Conservation (phyloP, 2,797 vertebrate genomes). For the Megaceryle alcyon region DNA sequence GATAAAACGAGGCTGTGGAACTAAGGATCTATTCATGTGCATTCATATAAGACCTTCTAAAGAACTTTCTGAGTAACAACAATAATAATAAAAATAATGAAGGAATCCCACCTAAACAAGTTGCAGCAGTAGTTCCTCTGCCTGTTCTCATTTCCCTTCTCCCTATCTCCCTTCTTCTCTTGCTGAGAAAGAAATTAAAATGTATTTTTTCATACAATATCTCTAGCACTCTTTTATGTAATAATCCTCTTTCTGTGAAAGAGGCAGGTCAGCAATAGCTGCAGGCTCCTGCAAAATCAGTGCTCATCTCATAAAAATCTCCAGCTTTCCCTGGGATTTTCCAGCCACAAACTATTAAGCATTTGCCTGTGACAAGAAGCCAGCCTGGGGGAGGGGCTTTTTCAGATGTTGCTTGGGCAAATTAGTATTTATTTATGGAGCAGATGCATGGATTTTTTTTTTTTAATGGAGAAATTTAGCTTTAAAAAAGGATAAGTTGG, state of each 20-base stretch:
- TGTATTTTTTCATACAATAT: constrained; percentile 62
- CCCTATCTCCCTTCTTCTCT: constrained; percentile 23
- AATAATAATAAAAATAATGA: constrained; percentile 35
- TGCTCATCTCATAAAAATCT: constrained; percentile 67
- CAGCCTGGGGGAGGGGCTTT: constrained; percentile 27
- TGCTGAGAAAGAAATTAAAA: constrained; percentile 75
- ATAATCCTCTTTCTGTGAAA: constrained; percentile 71
- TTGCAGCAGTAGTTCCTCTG: constrained; percentile 37
- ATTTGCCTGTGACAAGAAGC: constrained; percentile 45
- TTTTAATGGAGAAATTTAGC: constrained; percentile 17
- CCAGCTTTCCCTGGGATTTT: constrained; percentile 70
- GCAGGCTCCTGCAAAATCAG: constrained; percentile 59
- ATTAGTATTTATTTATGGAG: constrained; percentile 30
- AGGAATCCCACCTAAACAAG: background rate
- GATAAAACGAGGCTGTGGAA: background rate
- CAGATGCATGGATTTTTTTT: background rate
- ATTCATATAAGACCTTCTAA: background rate
- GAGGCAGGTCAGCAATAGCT: constrained; percentile 72
- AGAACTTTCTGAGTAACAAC: background rate
- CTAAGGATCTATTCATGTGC: background rate
- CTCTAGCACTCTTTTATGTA: constrained; percentile 67
- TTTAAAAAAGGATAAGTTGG: background rate
- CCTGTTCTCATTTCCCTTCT: constrained; percentile 60
- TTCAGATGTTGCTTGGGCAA: constrained; percentile 20
- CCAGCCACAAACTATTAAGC: constrained; percentile 63